Percentiles rank a stretch among this genome's conserved stretches.
Conservation (phyloP, 2,797 vertebrate genomes). For the Podarcis lilfordi region DNA sequence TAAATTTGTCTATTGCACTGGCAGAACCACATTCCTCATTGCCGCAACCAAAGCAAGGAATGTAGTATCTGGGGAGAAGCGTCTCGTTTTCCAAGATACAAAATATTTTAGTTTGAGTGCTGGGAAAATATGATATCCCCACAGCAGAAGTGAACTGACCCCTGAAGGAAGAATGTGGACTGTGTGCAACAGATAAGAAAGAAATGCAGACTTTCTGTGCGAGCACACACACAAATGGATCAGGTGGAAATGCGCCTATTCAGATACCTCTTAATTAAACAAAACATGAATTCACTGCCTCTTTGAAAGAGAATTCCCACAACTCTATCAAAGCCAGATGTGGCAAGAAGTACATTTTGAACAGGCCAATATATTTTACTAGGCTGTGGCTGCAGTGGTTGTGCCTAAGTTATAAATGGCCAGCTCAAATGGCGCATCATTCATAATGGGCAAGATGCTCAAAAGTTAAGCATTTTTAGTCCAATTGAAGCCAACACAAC, state of each 20-base stretch:
- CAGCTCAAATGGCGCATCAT: neutral
- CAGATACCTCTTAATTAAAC: no score
- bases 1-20: neutral
- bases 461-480: neutral
- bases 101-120: neutral
- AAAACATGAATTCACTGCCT: neutral
- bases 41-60: neutral
- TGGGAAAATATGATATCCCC: neutral
- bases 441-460: neutral
- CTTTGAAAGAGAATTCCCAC: neutral
- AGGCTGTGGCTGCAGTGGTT: neutral
- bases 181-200: neutral
- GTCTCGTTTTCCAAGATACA: neutral
- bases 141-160: conserved; percentile 18
- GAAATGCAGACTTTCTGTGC: neutral
- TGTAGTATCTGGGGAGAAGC: neutral
- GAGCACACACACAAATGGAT: neutral
- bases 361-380: conserved; percentile 54
- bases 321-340: neutral
- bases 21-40: neutral
- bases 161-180: neutral
- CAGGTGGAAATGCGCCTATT: no score
- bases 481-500: no score
- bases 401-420: neutral
- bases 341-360: conserved; percentile 48